phyloP scores from a whole-genome alignment of 2,113 vertebrate species.

The Zeus faber region DNA sequence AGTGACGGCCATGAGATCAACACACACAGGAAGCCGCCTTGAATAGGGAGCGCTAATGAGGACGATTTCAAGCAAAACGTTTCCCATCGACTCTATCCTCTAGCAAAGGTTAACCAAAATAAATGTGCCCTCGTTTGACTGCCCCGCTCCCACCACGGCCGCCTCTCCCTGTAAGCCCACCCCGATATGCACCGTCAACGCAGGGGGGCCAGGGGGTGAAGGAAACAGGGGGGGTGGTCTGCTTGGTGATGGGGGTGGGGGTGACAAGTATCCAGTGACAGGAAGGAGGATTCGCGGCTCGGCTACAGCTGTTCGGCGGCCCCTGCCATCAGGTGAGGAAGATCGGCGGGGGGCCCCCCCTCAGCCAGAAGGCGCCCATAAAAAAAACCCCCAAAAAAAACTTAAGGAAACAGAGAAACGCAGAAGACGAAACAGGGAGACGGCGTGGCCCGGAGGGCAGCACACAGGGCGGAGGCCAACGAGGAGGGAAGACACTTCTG shows the following conservation, averaged over 20 bases:
- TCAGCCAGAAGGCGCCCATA: conserved; percentile 6
- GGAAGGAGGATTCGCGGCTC: conserved; percentile 22
- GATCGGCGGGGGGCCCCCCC: conserved; percentile 6
- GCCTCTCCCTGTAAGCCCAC: no score
- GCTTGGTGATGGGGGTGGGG: conserved; percentile 4
- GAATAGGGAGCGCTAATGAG: conserved; percentile 13
- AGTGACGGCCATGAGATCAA: neutral
- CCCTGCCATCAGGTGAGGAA: conserved; percentile 33
- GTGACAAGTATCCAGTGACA: conserved; percentile 33
- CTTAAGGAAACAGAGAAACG: no score
- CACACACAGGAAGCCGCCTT: neutral
- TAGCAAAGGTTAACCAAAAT: no score
- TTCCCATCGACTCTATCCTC: no score
- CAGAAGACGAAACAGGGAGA: no score
- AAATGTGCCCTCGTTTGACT: no score
- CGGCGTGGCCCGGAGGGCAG: no score
- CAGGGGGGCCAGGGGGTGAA: neutral
- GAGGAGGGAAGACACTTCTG: no score
- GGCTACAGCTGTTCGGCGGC: conserved; percentile 41
- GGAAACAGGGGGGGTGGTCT: neutral
- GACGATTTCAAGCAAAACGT: no score
- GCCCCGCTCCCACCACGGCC: no score
- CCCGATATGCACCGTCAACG: conserved; percentile 11
- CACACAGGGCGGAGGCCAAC: no score
- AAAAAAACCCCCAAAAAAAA: no score